phyloP scores from a whole-genome alignment of 2,797 vertebrate species.

The Sebastes minor region DNA sequence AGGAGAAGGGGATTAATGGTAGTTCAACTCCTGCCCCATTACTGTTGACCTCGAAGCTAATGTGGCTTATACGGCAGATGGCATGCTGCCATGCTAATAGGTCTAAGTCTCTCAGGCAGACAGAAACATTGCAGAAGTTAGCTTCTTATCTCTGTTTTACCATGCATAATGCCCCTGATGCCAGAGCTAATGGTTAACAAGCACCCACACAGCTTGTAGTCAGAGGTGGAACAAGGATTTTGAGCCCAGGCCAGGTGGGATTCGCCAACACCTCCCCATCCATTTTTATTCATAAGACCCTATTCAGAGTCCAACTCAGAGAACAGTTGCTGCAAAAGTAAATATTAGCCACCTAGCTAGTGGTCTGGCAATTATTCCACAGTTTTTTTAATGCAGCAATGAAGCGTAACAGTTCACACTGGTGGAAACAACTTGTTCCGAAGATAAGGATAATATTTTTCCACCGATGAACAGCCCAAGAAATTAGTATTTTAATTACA shows the following conservation, averaged over 20 bases:
- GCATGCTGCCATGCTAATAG: slow-evolving; percentile 62
- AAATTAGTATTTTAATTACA: slow-evolving; percentile 5
- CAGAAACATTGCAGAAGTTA: slow-evolving; percentile 46
- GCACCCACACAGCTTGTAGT: slow-evolving; percentile 40
- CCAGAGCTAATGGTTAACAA: slow-evolving; percentile 60
- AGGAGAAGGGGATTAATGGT: slow-evolving; percentile 63
- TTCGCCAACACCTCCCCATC: background rate
- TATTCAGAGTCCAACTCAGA: background rate
- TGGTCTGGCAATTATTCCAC: background rate
- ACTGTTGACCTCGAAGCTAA: slow-evolving; percentile 67
- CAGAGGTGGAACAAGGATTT: slow-evolving; percentile 43
- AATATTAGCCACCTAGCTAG: background rate
- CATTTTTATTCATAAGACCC: slow-evolving; percentile 22
- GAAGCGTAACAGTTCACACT: background rate
- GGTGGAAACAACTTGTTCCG: background rate
- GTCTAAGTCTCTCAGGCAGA: slow-evolving; percentile 47
- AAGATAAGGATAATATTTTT: background rate
- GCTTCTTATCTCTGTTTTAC: slow-evolving; percentile 55
- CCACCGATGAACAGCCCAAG: background rate
- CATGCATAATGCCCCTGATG: slow-evolving; percentile 41
- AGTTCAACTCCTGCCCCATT: slow-evolving; percentile 47
- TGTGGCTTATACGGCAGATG: slow-evolving; percentile 69
- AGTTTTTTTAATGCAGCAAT: background rate
- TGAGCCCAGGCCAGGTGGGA: slow-evolving; percentile 33
- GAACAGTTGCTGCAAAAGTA: background rate